phyloP scores from a whole-genome alignment of 2,113 vertebrate species.

The Xenopus laevis region DNA sequence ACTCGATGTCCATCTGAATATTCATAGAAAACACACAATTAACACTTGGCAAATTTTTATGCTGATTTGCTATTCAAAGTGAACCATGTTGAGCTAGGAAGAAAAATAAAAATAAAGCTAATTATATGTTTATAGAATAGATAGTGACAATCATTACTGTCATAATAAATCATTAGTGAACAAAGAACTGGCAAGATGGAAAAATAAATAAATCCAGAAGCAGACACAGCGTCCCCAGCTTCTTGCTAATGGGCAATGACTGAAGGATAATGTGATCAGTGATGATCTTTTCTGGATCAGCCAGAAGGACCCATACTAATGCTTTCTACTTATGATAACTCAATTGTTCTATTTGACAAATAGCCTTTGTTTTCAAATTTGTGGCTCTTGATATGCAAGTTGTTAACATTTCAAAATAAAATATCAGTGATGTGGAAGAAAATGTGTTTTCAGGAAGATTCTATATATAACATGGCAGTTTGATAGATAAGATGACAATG shows the following conservation, averaged over 20 bases:
- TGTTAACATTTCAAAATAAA: too few relatives aligned
- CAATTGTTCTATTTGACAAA: not conserved
- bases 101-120: slow-evolving; percentile 36
- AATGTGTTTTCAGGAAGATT: too few relatives aligned
- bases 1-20: slow-evolving; percentile 45
- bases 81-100: slow-evolving; percentile 32
- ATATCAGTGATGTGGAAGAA: too few relatives aligned
- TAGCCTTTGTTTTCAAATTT: not conserved
- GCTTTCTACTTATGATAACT: not conserved
- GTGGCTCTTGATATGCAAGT: too few relatives aligned
- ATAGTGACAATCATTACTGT: slow-evolving; percentile 41
- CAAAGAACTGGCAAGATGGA: slow-evolving; percentile 27
- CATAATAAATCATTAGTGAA: slow-evolving; percentile 44
- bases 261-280: slow-evolving; percentile 11
- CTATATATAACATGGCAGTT: too few relatives aligned
- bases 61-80: slow-evolving; percentile 42
- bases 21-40: slow-evolving; percentile 40
- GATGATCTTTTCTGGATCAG: slow-evolving; percentile 6
- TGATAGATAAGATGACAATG: too few relatives aligned
- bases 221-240: slow-evolving; percentile 12
- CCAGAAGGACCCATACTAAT: not conserved
- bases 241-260: slow-evolving; percentile 7
- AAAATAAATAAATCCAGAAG: slow-evolving; percentile 22
- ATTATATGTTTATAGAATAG: slow-evolving; percentile 44
- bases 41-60: slow-evolving; percentile 37